These are phyloP conservation scores for Apolygus lucorum DNA, from an alignment of 1,140 invertebrate species.

Conservation along the genomic window DNA sequence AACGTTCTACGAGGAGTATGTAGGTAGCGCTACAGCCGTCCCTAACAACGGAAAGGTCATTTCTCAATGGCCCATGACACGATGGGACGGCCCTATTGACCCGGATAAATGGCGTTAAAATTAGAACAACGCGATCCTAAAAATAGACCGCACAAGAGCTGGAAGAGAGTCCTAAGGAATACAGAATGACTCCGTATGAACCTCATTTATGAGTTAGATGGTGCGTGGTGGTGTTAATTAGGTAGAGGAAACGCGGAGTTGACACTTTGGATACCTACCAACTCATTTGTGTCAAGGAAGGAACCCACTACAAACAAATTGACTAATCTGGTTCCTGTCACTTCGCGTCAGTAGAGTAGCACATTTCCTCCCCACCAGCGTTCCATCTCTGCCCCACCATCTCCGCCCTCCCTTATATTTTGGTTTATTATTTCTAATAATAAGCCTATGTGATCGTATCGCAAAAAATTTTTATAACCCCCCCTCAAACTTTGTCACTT, in stretches of 20 bases:
- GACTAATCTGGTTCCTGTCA: slow-evolving; percentile 19
- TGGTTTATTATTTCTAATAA: too few species aligned
- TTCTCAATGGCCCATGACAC: too few species aligned
- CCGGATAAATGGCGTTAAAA: background rate
- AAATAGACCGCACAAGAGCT: background rate
- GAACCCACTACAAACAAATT: slow-evolving; percentile 18
- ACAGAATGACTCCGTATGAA: slow-evolving; percentile 3
- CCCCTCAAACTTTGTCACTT: too few species aligned
- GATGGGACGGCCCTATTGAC: too few species aligned
- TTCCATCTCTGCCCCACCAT: background rate
- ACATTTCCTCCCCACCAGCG: background rate
- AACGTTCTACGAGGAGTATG: too few species aligned
- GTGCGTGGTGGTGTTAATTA: slow-evolving; percentile 25
- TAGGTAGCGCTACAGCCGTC: too few species aligned
- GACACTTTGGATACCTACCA: slow-evolving; percentile 20
- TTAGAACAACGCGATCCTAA: background rate
- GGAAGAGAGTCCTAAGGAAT: background rate
- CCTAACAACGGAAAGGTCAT: too few species aligned
- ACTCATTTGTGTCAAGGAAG: slow-evolving; percentile 21
- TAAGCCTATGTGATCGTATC: too few species aligned
- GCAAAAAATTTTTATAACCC: too few species aligned
- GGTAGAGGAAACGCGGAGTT: slow-evolving; percentile 7
- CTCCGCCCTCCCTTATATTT: background rate
- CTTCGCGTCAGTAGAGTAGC: background rate
- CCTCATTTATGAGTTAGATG: slow-evolving; percentile 24